A percentile compares a stretch with the other conserved stretches of the same genome.
Evolutionary conservation across 64 coral and sea anemone species (phyloP).

Genomic region (Catalaphyllia jardinei): DNA sequence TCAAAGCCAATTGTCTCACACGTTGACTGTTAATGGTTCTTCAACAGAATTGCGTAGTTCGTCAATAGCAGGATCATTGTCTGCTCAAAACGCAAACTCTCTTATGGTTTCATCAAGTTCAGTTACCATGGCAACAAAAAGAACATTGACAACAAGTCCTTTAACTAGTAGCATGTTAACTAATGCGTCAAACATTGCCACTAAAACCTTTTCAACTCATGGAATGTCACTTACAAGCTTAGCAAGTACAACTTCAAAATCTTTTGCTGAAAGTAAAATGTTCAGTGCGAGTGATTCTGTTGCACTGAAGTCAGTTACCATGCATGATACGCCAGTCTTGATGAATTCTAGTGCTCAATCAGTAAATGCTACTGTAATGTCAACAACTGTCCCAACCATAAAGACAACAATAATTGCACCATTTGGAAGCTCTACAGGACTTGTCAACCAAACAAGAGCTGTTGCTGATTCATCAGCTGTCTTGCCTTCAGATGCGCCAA

Average conservation of each 20-base stretch:
- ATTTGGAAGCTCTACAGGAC: background rate
- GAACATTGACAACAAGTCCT: background rate
- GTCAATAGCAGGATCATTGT: background rate
- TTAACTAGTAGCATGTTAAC: background rate
- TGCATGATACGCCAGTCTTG: background rate
- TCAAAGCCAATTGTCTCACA: background rate
- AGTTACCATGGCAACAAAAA: background rate
- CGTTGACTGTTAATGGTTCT: background rate
- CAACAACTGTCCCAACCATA: background rate
- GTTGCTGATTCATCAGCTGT: background rate
- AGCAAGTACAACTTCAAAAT: background rate
- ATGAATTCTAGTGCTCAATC: background rate
- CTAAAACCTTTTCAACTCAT: background rate
- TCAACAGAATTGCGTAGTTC: background rate
- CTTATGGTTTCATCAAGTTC: background rate
- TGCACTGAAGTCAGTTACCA: background rate
- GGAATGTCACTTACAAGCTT: background rate
- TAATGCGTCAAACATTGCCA: background rate
- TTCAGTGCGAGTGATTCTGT: background rate
- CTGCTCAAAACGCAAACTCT: background rate
- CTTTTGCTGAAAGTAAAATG: background rate
- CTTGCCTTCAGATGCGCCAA: background rate
- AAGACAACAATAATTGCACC: background rate
- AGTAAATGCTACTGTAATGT: background rate
- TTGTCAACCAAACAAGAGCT: background rate